phyloP scores from a whole-genome alignment of 2,888 invertebrate species.

The Nomada fabriciana region DNA sequence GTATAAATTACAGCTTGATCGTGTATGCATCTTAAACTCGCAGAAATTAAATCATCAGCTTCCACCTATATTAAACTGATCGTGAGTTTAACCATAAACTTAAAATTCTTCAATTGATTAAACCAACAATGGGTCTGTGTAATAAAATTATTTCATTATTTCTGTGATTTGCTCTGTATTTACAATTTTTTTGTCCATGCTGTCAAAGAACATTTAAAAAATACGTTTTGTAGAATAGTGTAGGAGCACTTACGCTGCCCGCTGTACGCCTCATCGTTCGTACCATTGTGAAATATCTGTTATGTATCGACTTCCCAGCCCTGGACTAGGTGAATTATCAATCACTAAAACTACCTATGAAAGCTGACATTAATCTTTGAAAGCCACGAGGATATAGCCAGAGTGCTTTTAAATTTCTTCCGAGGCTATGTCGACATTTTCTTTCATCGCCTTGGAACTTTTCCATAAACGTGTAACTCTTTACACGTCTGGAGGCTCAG shows the following conservation, averaged over 20 bases:
- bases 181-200: no score
- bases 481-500: slow-evolving; percentile 16
- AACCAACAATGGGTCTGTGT: no score
- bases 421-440: slow-evolving; percentile 23
- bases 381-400: background rate
- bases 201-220: no score
- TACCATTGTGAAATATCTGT: background rate
- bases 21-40: background rate
- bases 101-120: background rate
- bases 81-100: background rate
- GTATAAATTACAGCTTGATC: background rate
- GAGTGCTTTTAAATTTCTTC: slow-evolving; percentile 33
- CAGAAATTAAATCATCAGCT: background rate
- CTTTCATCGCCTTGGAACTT: slow-evolving; percentile 19
- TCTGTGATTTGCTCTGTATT: no score
- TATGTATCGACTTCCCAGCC: background rate
- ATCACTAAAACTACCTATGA: slow-evolving; percentile 33
- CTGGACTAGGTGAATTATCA: slow-evolving; percentile 20
- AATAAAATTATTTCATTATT: no score
- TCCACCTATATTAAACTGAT: background rate
- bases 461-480: slow-evolving; percentile 33
- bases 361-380: slow-evolving; percentile 51
- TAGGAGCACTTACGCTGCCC: no score
- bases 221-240: no score
- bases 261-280: background rate